Conservation (phyloP, 2,113 vertebrate genomes). For the Macquaria australasica region DNA sequence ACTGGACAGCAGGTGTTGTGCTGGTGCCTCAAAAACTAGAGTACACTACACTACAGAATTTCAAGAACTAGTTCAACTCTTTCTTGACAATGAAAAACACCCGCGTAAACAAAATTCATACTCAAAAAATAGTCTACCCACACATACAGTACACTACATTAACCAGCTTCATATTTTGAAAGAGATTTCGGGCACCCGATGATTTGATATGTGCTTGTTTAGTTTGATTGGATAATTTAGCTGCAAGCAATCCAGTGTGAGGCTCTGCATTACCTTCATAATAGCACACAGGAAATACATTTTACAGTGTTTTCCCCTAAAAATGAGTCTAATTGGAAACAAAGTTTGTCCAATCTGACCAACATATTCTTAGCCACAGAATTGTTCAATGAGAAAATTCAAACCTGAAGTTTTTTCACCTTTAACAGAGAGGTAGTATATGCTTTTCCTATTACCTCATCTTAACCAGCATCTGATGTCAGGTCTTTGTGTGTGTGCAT, state of each 20-base stretch:
- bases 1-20: slow-evolving; percentile 12
- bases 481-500: slow-evolving; percentile 30
- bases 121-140: neutral
- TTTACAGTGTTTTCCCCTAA: neutral
- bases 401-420: slow-evolving; percentile 22
- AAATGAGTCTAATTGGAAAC: neutral
- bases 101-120: neutral
- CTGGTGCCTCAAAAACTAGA: neutral
- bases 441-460: slow-evolving; percentile 68
- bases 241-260: neutral
- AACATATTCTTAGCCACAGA: neutral
- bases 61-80: neutral
- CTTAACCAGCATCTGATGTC: slow-evolving; percentile 57
- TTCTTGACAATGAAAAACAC: neutral
- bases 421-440: slow-evolving; percentile 12
- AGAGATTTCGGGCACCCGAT: neutral
- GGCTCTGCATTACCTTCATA: neutral
- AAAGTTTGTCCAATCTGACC: neutral
- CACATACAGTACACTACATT: neutral
- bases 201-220: neutral
- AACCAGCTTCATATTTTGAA: neutral
- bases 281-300: neutral
- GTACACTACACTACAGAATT: neutral
- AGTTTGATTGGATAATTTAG: neutral
- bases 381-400: slow-evolving; percentile 14